Percentiles rank a stretch among this genome's conserved stretches.
Evolutionary conservation across 2,797 vertebrate genomes (phyloP).

Genomic region (Mus minutoides): DNA sequence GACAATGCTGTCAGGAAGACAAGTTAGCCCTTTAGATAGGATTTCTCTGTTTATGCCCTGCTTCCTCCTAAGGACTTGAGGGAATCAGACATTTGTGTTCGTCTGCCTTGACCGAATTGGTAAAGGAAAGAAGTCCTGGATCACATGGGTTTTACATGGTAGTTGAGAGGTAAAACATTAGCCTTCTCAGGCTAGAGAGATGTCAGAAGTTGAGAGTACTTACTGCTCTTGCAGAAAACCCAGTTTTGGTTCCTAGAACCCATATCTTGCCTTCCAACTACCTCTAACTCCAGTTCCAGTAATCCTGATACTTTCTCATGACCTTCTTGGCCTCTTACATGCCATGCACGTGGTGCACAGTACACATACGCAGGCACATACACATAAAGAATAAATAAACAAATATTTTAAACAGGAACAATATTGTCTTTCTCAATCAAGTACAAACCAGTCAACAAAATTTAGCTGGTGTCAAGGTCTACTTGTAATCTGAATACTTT

Average conservation of each 20-base stretch:
- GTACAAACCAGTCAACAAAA: not conserved
- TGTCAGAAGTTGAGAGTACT: not conserved
- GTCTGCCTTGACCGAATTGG: not conserved
- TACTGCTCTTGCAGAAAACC: not conserved
- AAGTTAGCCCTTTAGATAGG: not conserved
- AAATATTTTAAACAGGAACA: not conserved
- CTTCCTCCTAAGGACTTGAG: constrained; percentile 7
- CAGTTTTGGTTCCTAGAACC: not conserved
- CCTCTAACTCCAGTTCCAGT: not conserved
- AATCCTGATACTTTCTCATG: not conserved
- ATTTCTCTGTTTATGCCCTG: not conserved
- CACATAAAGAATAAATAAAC: not conserved
- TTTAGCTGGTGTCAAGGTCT: not conserved
- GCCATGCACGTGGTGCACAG: not conserved
- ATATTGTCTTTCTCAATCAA: not conserved
- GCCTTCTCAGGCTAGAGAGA: not conserved
- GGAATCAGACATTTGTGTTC: not conserved
- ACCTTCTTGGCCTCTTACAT: not conserved
- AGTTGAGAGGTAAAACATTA: not conserved
- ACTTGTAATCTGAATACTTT: too few relatives aligned
- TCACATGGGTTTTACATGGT: not conserved
- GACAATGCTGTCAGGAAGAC: constrained; percentile 1
- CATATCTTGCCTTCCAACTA: not conserved
- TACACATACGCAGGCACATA: not conserved
- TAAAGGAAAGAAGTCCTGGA: not conserved